Evolutionary conservation across 2,797 vertebrate species (phyloP), one percentile per base, ranked within the genome.

Genomic region (Anguilla obscura): DNA sequence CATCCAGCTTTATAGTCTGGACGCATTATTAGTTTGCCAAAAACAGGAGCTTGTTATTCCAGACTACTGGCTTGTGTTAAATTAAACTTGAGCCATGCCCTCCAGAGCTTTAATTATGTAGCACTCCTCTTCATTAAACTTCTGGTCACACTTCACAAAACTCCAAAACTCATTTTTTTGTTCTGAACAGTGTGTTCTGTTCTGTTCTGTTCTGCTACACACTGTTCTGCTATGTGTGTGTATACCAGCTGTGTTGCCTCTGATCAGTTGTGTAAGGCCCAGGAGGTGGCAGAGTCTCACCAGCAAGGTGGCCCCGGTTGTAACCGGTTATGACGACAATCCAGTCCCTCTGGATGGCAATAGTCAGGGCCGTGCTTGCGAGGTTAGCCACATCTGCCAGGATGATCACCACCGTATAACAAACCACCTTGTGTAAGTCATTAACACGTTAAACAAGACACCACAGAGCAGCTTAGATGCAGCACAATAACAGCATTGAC

Each of bases 341-440:
- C 95, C 93, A 93, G 86, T 96, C 95, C 94, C 95, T 96, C 93
- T 97, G 95, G 91, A 96, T 96, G 92, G 94, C 93, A 91, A 94
- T 93, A 91, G 94, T 96, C 92, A 96, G 93, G 9, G 93, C 95
- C 8, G 93, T 95, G 91, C 95, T 95, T 87, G 93, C 96, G 89
- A 95, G 95, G 93, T 97, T 97, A 54, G 93, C 95, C 93, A 96
- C 93, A 93, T 96, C 95, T 90, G 92, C 95, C 94, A 97, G 94
- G 91, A 93, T 52, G 92, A 96, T 96, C 93, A 96, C 94, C 89
- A 93, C 96, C 93, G 94, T 93, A 83, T 95, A 96, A 95, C 96
- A 97, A 94, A 95, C 94, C 94, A 95, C 95, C 96, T 97, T 92
- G 90, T 93, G 92, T 93, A 91, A 93, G 91, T 94, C 95, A 94